Evolutionary conservation across 1,140 invertebrate genomes (phyloP), one percentile per base, ranked within the genome.

Genomic region (Drosophila bipectinata): DNA sequence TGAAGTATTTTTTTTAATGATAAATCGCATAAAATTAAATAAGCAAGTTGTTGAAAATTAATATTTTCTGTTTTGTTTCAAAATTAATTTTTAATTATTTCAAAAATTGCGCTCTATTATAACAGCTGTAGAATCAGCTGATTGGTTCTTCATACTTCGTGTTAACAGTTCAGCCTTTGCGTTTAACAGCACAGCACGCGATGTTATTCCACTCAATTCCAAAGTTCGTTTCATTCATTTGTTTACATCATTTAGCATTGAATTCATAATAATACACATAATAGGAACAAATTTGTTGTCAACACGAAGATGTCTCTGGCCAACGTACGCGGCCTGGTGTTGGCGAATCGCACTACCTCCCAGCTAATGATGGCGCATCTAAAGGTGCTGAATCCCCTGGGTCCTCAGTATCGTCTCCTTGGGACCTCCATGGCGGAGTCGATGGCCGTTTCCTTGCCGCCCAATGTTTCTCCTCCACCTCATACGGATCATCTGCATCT

Each of bases 211-310:
- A 12, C 14, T 30, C 26, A 10, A 53, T 64, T 67, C 60, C 63
- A 67, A 67, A 67, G 63, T 67, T 64, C 63, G 45, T 7, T 44
- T 12, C n/a, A 21, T 0, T 24, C 56, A 34, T 47, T 58, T 58
- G 56, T 67, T 67, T 67, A 64, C 63, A 64, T 66, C 63, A 63
- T 2, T 12, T 15, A 14, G 6, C 56, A 3, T 24, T 28, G 14
- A 51, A 59, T 14, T 58, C 8, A 44, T 28, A 24, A 49, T 21
- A 1, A 15, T 28, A 51, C 10, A n/a, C n/a, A 24, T 4, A 4
- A 15, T 28, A 1, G 6, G 3, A 12, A 10, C 14, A 39, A 52
- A 14, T 10, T 18, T n/a, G 10, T 18, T n/a, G 14, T 1, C 21
- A 52, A 12, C 24, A 30, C 53, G 48, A 53, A 10, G 4, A 67